Base-by-base conservation (phyloP, 2,797 vertebrate genomes). In the Cyclopterus lumpus region DNA sequence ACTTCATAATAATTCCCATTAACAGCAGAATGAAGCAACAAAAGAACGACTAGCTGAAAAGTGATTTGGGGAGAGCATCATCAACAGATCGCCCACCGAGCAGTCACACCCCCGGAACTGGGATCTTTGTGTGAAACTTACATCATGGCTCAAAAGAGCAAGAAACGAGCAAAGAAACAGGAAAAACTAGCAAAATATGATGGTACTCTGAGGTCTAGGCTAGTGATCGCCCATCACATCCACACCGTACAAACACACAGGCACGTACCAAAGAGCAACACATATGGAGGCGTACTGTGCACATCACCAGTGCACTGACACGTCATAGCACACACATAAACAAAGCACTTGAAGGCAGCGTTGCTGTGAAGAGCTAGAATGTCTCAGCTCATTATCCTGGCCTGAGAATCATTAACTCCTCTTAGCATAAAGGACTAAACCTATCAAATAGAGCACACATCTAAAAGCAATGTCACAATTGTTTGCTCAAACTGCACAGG, bases 251-350 rank as follows among this genome's bases (percentile, higher is more conserved):
- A 91, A 89, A 93, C 22, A 46, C 15, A 81, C 81, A 90, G 26
- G 66, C 20, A 86, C 86, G 90, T 88, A 92, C 90, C 92, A 91
- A 73, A 91, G 88, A 93, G 86, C 88, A 81, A 92, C 82, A 77
- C 66, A 59, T 49, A 82, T 22, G 55, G 55, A 76, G 49, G 40
- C 42, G 24, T 28, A 42, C 44, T 54, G 63, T 61, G 55, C 64
- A 63, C 60, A 77, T 58, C 79, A 58, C 67, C 67, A 36, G 40
- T 34, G 8, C 73, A 18, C 63, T 1, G 9, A 64, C 26, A 84
- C 28, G 16, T 80, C 79, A 81, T 22, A 61, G 64, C 65, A 57
- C 69, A 30, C 73, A 78, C 65, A 77, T 73, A 77, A 81, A 86
- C 77, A 83, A 77, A 84, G 70, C 80, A 65, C 77, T 73, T 44